Base-by-base conservation (phyloP, 2,113 vertebrate genomes). In the Paedocypris sp. region DNA sequence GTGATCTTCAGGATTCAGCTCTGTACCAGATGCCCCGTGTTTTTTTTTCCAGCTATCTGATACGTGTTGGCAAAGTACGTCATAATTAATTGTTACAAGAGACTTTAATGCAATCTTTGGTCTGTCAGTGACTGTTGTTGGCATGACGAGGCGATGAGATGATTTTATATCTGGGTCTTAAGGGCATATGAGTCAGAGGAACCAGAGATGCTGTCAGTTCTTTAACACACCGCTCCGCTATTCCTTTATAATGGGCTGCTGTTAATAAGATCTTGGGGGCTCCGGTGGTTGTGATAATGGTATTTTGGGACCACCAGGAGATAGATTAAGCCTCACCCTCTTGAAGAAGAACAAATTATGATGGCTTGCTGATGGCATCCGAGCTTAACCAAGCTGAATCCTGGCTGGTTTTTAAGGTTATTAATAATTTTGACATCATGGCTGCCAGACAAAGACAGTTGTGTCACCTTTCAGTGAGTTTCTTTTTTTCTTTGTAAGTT, bases 171-270 rank as follows among this genome's bases (percentile, higher is more conserved):
- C 12, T 57, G 51, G 50, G 29, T 59, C 41, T 42, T 46, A 31
- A 35, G 63, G 64, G 62, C 60, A 69, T 77, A 74, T 53, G 54
- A 16, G 54, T 35, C 66, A 43, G 68, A 77, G 79, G 78, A 84
- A 77, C 75, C 75, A 39, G 75, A 82, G 81, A 76, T 84, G 77
- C 79, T 84, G 79, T 82, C 82, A 83, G 82, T 81, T 79, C 56
- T 68, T 73, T 76, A 69, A 78, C 76, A 67, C 73, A 35, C 60
- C 73, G 79, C 73, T 52, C 52, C 73, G 72, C 59, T 58, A 66
- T 57, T 72, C 75, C 64, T 73, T 80, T 80, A 78, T 82, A 84
- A 86, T 82, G 79, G 77, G 69, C 77, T 52, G 79, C 71, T 46
- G 65, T 71, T 77, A 77, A 84, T 85, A 85, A 82, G 77, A 80